Evolutionary conservation across 2,797 vertebrate genomes (phyloP).

Genomic region (Parauchenoglanis punctatus): DNA sequence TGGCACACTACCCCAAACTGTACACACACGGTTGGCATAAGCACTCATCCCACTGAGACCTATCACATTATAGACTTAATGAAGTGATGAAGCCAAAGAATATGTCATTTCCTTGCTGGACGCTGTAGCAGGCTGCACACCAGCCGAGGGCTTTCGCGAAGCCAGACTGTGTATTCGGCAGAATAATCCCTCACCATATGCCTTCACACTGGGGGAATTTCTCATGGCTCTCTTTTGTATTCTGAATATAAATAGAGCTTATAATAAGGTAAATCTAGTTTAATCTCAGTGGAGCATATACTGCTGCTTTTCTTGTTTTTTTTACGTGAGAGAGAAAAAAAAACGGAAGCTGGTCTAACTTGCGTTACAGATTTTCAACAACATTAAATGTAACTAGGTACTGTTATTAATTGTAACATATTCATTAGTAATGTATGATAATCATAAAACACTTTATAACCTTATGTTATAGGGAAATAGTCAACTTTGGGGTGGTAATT

Average conservation of each 20-base stretch:
- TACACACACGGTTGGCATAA: conserved; percentile 44
- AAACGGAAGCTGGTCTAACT: neutral
- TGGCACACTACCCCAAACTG: conserved; percentile 35
- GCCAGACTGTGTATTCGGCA: conserved; percentile 43
- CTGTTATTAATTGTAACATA: neutral
- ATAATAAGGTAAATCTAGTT: conserved; percentile 18
- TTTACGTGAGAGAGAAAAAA: neutral
- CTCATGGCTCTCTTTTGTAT: conserved; percentile 51
- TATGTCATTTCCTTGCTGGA: conserved; percentile 56
- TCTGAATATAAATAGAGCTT: conserved; percentile 9
- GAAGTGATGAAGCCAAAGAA: conserved; percentile 50
- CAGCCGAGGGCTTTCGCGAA: conserved; percentile 27
- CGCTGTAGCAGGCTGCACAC: conserved; percentile 41
- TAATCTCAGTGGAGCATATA: neutral
- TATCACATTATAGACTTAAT: conserved; percentile 49
- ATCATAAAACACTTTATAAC: neutral
- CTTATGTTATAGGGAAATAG: neutral
- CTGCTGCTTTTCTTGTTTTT: neutral
- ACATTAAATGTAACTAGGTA: neutral
- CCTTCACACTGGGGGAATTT: conserved; percentile 32
- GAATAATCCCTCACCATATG: conserved; percentile 57
- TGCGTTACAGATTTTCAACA: neutral
- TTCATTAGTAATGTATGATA: neutral
- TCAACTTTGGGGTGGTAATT: neutral
- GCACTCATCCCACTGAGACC: conserved; percentile 27